phyloP scores from a whole-genome alignment of 2,113 vertebrate genomes.

The Balaenoptera acutorostrata region DNA sequence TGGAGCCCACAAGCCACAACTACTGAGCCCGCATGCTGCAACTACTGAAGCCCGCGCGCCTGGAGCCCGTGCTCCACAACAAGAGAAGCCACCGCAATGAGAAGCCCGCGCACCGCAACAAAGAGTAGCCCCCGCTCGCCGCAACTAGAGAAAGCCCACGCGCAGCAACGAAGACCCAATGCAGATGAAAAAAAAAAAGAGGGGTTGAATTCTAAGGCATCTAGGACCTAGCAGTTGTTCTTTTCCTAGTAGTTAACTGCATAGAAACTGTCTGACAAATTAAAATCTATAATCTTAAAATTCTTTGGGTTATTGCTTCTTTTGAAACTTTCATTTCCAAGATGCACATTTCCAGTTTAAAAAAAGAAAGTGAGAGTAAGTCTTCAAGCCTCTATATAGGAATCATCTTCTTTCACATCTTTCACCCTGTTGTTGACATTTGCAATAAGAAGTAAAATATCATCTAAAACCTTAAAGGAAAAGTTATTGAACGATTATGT shows the following conservation, averaged over 20 bases:
- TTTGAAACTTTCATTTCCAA: slow-evolving; percentile 9
- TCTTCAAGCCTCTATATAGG: neutral
- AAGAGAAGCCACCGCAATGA: too few species aligned
- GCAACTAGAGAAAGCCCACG: too few species aligned
- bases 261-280: neutral
- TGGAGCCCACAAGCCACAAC: too few species aligned
- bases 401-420: neutral
- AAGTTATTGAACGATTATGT: neutral
- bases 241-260: neutral
- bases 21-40: too few species aligned
- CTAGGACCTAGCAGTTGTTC: neutral
- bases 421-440: neutral
- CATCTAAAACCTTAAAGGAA: neutral
- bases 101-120: too few species aligned
- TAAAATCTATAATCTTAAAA: neutral
- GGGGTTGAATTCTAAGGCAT: neutral
- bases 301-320: neutral
- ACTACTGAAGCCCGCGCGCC: too few species aligned
- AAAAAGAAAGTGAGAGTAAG: neutral
- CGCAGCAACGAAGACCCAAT: neutral
- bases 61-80: too few species aligned
- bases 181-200: neutral
- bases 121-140: too few species aligned
- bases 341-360: neutral
- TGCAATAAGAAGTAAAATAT: neutral